Conservation (phyloP, 2,888 invertebrate genomes). For the Parnassius glacialis region DNA sequence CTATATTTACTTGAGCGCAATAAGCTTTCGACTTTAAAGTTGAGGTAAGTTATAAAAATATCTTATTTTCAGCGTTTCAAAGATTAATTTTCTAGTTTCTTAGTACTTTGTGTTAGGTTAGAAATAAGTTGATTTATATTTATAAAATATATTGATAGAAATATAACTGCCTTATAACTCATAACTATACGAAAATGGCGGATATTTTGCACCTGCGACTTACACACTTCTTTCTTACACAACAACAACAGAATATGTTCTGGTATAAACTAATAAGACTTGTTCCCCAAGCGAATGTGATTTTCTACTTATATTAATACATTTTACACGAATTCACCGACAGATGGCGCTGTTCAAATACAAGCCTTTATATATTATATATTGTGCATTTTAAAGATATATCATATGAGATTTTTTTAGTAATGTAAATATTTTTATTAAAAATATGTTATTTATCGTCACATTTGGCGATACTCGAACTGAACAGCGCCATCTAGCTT, state of each 20-base stretch:
- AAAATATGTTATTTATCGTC: not conserved
- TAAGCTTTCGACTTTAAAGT: too few relatives aligned
- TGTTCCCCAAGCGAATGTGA: slow-evolving; percentile 24
- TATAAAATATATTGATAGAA: too few relatives aligned
- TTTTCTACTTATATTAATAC: slow-evolving; percentile 25
- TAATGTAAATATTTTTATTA: not conserved
- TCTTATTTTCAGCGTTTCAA: too few relatives aligned
- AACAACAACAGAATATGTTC: not conserved
- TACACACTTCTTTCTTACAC: not conserved
- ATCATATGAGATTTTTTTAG: not conserved
- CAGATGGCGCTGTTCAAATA: slow-evolving; percentile 14
- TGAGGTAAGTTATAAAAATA: too few relatives aligned
- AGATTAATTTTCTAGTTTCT: too few relatives aligned
- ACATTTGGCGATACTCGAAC: not conserved
- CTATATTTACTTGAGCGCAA: too few relatives aligned
- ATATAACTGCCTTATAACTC: too few relatives aligned
- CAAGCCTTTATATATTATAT: not conserved
- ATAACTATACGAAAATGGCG: too few relatives aligned
- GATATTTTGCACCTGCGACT: not conserved
- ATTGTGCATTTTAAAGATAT: slow-evolving; percentile 3
- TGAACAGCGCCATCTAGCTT: slow-evolving; percentile 19
- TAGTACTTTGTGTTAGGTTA: too few relatives aligned
- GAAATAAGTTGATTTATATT: too few relatives aligned
- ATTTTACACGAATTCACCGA: slow-evolving; percentile 2
- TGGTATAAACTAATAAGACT: slow-evolving; percentile 9